phyloP scores from a whole-genome alignment of 2,113 vertebrate species.

The Sinocyclocheilus anophthalmus region DNA sequence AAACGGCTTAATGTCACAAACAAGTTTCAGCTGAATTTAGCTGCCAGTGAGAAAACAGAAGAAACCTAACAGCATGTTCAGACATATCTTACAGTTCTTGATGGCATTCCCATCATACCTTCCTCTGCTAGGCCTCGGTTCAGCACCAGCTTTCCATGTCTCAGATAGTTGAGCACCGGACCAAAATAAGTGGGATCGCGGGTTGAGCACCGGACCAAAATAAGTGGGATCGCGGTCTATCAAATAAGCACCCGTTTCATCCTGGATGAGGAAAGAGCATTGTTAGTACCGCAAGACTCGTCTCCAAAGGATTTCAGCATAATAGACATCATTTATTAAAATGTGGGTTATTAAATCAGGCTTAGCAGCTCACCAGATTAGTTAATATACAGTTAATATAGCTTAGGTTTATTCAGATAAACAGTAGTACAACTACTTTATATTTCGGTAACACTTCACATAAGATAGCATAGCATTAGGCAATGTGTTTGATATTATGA shows the following conservation, averaged over 20 bases:
- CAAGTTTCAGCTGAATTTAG: neutral
- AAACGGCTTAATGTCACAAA: neutral
- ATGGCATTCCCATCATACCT: slow-evolving; percentile 75
- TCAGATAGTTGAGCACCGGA: slow-evolving; percentile 95
- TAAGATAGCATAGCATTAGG: neutral
- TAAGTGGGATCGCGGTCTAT: slow-evolving; percentile 98
- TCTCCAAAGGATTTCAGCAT: neutral
- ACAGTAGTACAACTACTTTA: neutral
- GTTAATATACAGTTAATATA: neutral
- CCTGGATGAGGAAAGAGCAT: slow-evolving; percentile 68
- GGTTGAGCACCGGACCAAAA: slow-evolving; percentile 96
- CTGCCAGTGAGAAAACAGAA: neutral
- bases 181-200: slow-evolving; percentile 98
- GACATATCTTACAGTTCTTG: neutral
- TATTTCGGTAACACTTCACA: neutral
- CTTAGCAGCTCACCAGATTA: too few relatives aligned
- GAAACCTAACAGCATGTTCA: neutral
- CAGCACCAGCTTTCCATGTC: slow-evolving; percentile 96
- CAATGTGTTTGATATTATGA: neutral
- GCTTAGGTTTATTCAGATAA: neutral
- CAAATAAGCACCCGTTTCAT: slow-evolving; percentile 97
- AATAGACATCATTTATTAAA: neutral
- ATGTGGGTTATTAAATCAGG: neutral
- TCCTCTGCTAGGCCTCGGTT: slow-evolving; percentile 97
- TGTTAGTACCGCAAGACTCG: neutral